Base-by-base conservation (phyloP, 2,113 vertebrate species). In the Gobio gobio region DNA sequence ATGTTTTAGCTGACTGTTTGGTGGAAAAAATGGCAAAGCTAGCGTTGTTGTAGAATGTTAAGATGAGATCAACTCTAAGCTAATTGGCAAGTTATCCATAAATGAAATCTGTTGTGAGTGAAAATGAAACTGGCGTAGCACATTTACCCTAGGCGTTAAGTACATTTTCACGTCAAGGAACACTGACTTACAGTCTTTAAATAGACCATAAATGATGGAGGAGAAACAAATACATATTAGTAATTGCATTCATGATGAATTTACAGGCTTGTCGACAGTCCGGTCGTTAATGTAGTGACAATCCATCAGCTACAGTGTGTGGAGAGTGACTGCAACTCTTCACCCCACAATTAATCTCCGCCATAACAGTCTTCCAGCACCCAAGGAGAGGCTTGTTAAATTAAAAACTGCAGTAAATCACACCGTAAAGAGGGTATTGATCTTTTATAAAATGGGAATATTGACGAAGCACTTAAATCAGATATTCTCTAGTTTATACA, bases 381-480 rank as follows among this genome's bases (percentile, higher is more conserved):
- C 77, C 64, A 76, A 81, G 86, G 89, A 92, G 92, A 91, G 86
- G 85, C 87, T 87, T 72, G 87, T 92, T 93, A 91, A 90, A 91
- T 92, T 80, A 92, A 92, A 92, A 91, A 93, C 72, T 20, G 89
- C 89, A 85, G 84, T 94, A 93, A 94, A 95, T 95, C 86, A 89
- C 85, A 84, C 85, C 72, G 61, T 86, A 91, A 93, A 92, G 86
- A 88, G 89, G 89, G 84, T 91, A 94, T 93, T 89, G 90, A 92
- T 90, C 78, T 70, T 86, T 90, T 59, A 92, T 91, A 91, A 94
- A 94, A 94, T 89, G 59, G 84, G 88, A 79, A 92, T 92, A 96
- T 94, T 93, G 95, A 94, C 91, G 87, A 91, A 91, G 91, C 88
- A 89, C 89, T 94, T 92, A 89, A 90, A 92, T 92, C 87, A 82